Percentiles rank a stretch among this genome's conserved stretches.
phyloP scores from a whole-genome alignment of 2,888 invertebrate species.

The Globia sparganii region DNA sequence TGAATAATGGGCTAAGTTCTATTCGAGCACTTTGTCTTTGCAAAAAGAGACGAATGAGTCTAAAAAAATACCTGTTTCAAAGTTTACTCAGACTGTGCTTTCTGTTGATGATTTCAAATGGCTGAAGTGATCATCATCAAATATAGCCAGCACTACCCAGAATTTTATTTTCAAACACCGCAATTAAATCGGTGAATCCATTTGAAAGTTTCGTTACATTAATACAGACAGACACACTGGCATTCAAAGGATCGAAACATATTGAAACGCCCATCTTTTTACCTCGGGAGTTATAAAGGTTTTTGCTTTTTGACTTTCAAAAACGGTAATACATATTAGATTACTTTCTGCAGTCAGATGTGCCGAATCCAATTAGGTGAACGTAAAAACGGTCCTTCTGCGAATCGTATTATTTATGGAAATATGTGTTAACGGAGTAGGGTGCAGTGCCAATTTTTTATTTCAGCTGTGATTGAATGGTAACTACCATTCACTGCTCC shows the following conservation, averaged over 20 bases:
- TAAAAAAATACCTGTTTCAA: not conserved
- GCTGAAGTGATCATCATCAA: not conserved
- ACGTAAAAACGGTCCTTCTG: slow-evolving; percentile 14
- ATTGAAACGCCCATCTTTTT: not conserved
- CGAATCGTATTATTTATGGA: slow-evolving; percentile 29
- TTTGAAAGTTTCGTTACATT: not conserved
- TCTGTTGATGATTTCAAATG: not conserved
- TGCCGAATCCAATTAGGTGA: slow-evolving; percentile 28
- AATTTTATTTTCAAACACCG: not conserved
- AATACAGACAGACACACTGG: not conserved
- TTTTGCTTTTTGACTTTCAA: slow-evolving; percentile 7
- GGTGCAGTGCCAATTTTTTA: slow-evolving; percentile 3
- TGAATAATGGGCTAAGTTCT: slow-evolving; percentile 35
- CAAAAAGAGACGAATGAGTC: slow-evolving; percentile 1
- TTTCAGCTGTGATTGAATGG: not conserved
- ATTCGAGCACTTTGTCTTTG: slow-evolving; percentile 31
- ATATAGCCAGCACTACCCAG: not conserved
- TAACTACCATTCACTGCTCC: not conserved
- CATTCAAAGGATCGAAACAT: not conserved
- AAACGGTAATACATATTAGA: slow-evolving; percentile 27
- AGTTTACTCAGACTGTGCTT: not conserved
- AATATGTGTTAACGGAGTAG: slow-evolving; percentile 18
- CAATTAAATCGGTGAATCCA: not conserved
- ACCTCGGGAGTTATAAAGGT: not conserved
- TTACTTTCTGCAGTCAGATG: slow-evolving; percentile 25